A percentile compares a stretch with the other conserved stretches of the same genome.
These are phyloP conservation scores for Caenorhabditis brenneri DNA, from an alignment of 1,140 invertebrate species.

Conservation along the genomic window DNA sequence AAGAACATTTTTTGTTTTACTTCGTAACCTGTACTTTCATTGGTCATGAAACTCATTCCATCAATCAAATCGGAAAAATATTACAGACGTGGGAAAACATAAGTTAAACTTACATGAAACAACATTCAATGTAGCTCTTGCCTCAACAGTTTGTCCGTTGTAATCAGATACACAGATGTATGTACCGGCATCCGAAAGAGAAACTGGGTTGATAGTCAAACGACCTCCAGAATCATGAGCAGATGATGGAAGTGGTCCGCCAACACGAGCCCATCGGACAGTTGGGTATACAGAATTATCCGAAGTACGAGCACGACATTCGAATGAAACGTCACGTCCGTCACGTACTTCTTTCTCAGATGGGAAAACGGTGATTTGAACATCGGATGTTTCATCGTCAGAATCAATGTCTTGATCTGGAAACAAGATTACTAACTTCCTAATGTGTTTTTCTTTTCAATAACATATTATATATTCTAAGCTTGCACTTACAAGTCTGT, in stretches of 20 bases:
- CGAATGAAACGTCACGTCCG: conserved; percentile 67
- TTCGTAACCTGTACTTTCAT: too few species aligned
- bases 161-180: conserved; percentile 69
- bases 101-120: conserved; percentile 64
- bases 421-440: conserved; percentile 3
- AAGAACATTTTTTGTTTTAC: too few species aligned
- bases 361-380: conserved; percentile 71
- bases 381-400: conserved; percentile 54
- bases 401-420: conserved; percentile 55
- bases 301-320: conserved; percentile 66
- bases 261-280: conserved; percentile 66
- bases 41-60: too few species aligned
- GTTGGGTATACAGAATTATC: conserved; percentile 65
- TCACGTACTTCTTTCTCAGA: conserved; percentile 65
- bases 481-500: neutral
- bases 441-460: too few species aligned
- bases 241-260: conserved; percentile 63
- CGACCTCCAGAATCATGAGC: conserved; percentile 62
- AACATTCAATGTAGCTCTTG: conserved; percentile 64
- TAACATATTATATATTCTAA: too few species aligned
- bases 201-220: conserved; percentile 58
- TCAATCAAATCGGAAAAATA: too few species aligned
- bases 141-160: conserved; percentile 66
- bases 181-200: conserved; percentile 60
- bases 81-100: too few species aligned